Conservation (phyloP, 2,113 vertebrate genomes). For the Coracopsis vasa region DNA sequence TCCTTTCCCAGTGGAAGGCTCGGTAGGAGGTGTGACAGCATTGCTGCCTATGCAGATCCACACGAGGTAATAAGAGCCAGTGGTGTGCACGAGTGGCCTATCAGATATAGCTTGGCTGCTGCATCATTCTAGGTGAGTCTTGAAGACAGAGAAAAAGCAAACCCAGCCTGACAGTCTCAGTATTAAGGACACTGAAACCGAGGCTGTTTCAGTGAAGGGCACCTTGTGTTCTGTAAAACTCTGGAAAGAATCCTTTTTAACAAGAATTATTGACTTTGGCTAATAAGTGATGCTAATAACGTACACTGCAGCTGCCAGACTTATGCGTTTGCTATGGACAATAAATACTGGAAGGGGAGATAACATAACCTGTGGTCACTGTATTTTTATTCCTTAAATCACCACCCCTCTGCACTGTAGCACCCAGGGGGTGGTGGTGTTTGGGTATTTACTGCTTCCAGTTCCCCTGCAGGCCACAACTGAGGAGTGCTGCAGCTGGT, state of each 20-base stretch:
- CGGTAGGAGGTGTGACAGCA: fast-evolving
- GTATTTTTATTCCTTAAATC: neutral
- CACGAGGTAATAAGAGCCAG: neutral
- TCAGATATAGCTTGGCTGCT: neutral
- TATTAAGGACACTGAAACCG: fast-evolving
- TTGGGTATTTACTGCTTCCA: neutral
- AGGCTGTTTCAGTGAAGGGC: neutral
- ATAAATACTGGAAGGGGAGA: neutral
- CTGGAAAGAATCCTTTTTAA: neutral
- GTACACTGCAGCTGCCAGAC: neutral
- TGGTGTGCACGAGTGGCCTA: fast-evolving
- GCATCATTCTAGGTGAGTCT: fast-evolving
- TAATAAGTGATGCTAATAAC: neutral
- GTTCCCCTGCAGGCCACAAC: neutral
- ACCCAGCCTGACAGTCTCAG: neutral
- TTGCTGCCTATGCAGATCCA: fast-evolving
- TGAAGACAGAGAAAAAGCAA: neutral
- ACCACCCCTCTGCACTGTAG: neutral
- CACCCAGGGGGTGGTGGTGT: fast-evolving
- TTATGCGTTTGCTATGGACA: neutral
- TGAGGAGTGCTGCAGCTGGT: neutral
- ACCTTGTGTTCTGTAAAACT: neutral
- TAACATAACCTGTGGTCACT: neutral
- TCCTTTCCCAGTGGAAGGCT: neutral
- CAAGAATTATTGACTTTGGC: neutral